These are phyloP conservation scores for Gnathonemus echidnorhynchus DNA, from an alignment of 2,113 vertebrate genomes.

Conservation along the genomic window DNA sequence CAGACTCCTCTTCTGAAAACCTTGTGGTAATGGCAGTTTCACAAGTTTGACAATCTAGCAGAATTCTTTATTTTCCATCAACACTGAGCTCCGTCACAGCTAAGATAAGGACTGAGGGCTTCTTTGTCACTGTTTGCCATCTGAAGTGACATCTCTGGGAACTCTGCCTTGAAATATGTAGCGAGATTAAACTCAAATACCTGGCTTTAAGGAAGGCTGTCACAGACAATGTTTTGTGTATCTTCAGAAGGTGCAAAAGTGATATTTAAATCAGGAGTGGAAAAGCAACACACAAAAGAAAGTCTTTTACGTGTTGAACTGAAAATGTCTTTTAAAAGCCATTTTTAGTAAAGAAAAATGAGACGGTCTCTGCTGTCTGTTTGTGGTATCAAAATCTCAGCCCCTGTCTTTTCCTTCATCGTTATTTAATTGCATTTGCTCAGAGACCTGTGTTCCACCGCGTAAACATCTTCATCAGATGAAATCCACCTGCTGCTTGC, in stretches of 20 bases:
- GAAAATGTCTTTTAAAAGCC: neutral
- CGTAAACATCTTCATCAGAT: neutral
- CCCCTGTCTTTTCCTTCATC: neutral
- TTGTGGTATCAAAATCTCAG: neutral
- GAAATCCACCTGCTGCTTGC: neutral
- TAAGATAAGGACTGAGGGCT: neutral
- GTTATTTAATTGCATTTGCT: constrained; percentile 19
- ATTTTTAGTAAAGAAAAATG: neutral
- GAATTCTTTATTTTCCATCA: neutral
- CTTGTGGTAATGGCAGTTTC: neutral
- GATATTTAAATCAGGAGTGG: neutral
- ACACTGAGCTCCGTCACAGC: neutral
- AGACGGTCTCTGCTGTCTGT: neutral
- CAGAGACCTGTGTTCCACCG: neutral
- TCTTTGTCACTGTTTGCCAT: neutral
- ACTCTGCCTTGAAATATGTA: neutral
- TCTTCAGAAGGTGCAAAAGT: neutral
- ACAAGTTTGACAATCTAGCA: neutral
- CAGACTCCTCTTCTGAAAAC: neutral
- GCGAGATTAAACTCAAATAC: neutral
- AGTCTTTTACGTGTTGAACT: neutral
- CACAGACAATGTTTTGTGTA: neutral
- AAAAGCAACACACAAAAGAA: neutral
- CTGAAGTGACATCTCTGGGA: neutral
- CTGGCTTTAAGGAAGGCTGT: neutral